Evolutionary conservation across 2,113 vertebrate species (phyloP), one percentile per base, ranked within the genome.

Genomic region (Blennius ocellaris): DNA sequence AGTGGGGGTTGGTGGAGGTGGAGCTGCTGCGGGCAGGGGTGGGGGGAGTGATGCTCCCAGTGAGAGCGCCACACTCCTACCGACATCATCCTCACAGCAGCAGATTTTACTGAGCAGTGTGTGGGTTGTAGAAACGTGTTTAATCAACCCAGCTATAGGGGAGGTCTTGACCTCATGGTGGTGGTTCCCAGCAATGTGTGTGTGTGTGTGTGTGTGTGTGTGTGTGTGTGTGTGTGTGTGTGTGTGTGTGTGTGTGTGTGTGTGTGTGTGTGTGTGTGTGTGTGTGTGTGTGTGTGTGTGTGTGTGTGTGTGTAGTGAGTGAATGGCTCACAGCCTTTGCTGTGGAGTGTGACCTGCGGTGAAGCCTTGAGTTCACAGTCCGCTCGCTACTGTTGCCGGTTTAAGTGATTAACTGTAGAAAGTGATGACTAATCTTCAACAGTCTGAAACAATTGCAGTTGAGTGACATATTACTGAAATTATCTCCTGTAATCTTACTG

Each of bases 121-220:
- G 86, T 86, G 82, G 84, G 81, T 66, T 83, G 71, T 50, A 72
- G 81, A 80, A 70, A 86, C 3, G 47, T 83, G 76, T 87, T 86
- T 86, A 85, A 87, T 89, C 86, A 85, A 73, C 62, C 80, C 73
- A 62, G 81, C 78, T 68, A 50, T 62, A 73, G 39, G 69, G 66
- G 79, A 87, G 83, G 87, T 85, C 88, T 86, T 87, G 84, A 88
- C 83, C 82, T 89, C 76, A 62, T 81, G 44, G 61, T 75, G 78
- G 69, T 67, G 75, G 57, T 84, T 81, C 72, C 52, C 69, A 61
- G 60, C 21, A 4, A 30, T 30, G 21, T 2, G 2, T 69, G 63
- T 69, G 55, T 72, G 64, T 50, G 41, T 43, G 41, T 43, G 41
- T 43, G 41, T 43, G 41, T 43, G 41, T 43, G 41, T 48, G 45